phyloP scores from a whole-genome alignment of 2,797 vertebrate genomes.

The Urocyon cinereoargenteus region DNA sequence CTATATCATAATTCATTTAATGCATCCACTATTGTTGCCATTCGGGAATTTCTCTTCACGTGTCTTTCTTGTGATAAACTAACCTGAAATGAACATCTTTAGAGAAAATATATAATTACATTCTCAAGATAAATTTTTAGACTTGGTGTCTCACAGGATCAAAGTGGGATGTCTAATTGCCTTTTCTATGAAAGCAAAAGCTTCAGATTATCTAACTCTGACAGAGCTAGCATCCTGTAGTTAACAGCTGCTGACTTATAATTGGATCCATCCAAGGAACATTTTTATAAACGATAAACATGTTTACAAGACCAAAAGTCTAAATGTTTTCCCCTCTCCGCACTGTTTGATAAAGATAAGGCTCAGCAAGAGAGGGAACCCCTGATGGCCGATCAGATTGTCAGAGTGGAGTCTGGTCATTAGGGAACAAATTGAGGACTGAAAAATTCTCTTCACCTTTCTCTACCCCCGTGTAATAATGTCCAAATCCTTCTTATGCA shows the following conservation, averaged over 20 bases:
- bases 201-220: background rate
- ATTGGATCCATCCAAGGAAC: background rate
- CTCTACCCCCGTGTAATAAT: background rate
- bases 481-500: background rate
- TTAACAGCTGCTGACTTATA: constrained; percentile 13
- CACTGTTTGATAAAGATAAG: background rate
- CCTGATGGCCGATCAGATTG: background rate
- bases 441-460: background rate
- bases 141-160: constrained; percentile 19
- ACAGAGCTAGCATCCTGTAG: background rate
- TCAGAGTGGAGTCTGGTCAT: background rate
- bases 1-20: background rate
- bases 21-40: background rate
- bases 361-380: background rate
- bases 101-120: background rate
- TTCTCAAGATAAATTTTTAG: constrained; percentile 36
- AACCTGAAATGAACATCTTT: background rate
- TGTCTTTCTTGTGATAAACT: constrained; percentile 26
- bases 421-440: background rate
- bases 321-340: background rate
- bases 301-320: background rate
- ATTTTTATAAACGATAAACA: constrained; percentile 6
- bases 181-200: background rate
- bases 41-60: background rate
- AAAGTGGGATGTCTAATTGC: background rate